Evolutionary conservation across 2,113 vertebrate genomes (phyloP), one percentile per base, ranked within the genome.

Genomic region (Callithrix jacchus): DNA sequence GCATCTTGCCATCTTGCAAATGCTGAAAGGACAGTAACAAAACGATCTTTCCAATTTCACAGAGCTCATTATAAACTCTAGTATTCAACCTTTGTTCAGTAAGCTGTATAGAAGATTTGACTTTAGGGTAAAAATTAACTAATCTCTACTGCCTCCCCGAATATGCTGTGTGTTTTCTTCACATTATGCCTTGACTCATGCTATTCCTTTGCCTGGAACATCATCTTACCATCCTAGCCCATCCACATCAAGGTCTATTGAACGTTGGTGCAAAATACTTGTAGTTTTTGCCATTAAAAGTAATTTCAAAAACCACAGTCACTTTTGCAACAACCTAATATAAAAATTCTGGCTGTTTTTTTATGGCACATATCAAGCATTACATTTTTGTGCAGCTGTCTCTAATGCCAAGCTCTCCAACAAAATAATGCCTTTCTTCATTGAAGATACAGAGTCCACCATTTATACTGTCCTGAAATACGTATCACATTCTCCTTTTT

Each of bases 1-100:
- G 70, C 56, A 83, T 77, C 77, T 70, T 84, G 16, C 32, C 40
- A 80, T 76, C 61, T 86, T 83, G 27, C 18, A 85, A 87, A 1
- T 5, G 66, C 71, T 88, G 54, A 74, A 64, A 1, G 6, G 14
- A 87, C 32, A 90, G 21, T 87, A 49, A 87, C 32, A 56, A 87
- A 84, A 71, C 45, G 32, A n/a, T 71, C 66, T 92, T 86, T 92
- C 5, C 20, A 92, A 56, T 95, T 92, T 92, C 85, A 97, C 37
- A 77, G 35, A 94, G 40, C 30, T 82, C 37, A 68, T 77, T 77
- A 42, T 71, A 94, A 91, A 86, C 7, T 8, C 3, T 11, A 91
- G 7, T 82, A 82, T 61, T 88, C 8, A 21, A 89, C 77, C 4
- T 68, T 86, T 92, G 56, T 12, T 76, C 11, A 61, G 70, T 76